Evolutionary conservation across 2,888 invertebrate genomes (phyloP), one percentile per base, ranked within the genome.

Genomic region (Noctua janthina): DNA sequence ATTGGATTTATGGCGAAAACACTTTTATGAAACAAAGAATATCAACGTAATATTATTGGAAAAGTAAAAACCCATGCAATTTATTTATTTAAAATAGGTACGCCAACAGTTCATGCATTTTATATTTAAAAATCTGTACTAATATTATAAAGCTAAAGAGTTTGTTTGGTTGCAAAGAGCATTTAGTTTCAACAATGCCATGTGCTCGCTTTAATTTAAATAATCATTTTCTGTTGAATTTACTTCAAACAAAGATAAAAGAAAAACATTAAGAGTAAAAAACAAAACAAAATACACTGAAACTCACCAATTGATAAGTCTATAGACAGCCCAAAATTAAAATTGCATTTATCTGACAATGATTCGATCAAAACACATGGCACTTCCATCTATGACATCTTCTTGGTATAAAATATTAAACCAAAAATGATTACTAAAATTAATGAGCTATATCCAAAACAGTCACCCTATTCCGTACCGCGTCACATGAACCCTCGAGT

Each of bases 401-500:
- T 35, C 54, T 35, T 56, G n/a, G 13, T 49, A 29, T 29, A 29
- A 59, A 79, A 56, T 59, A 29, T 35, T 46, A 54, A 49, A 49
- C 7, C 29, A 43, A 56, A 56, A 56, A 17, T 49, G 1, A 39
- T 70, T 15, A 70, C 23, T 23, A 56, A 15, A 78, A 76, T 74
- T 84, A 87, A 84, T 83, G 75, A 79, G 75, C 71, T n/a, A 76
- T 87, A 81, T 75, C 73, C 13, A 74, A 59, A 86, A 64, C 72
- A 51, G 74, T 67, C 81, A 46, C 83, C 79, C 88, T 70, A 67
- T 78, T 79, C 75, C 70, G 73, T 68, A 23, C 51, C 74, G 83
- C 79, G 83, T 83, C 81, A 88, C 81, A 83, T 78, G 87, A 87
- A 87, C 86, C 84, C 85, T 92, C 91, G 91, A 93, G 92, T 91